Evolutionary conservation across 2,888 invertebrate genomes (phyloP).

Genomic region (Troides aeacus): DNA sequence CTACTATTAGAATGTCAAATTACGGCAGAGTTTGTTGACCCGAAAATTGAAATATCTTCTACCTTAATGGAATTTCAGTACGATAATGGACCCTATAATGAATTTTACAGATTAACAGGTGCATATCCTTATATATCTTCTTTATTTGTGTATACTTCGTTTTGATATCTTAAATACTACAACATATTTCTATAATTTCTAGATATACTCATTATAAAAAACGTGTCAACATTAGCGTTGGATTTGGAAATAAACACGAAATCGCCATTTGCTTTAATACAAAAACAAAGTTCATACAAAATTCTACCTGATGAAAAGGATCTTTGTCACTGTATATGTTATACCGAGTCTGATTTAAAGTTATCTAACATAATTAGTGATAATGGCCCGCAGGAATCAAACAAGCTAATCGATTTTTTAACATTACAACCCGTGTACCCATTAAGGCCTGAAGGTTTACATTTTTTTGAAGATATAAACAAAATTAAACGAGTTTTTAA

Average conservation of each 20-base stretch:
- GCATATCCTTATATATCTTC: slow-evolving; percentile 15
- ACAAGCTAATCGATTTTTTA: slow-evolving; percentile 59
- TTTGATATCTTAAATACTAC: background rate
- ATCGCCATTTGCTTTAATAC: slow-evolving; percentile 74
- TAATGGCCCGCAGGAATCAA: slow-evolving; percentile 49
- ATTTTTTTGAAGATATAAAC: slow-evolving; percentile 70
- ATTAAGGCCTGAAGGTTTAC: slow-evolving; percentile 50
- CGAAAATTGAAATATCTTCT: slow-evolving; percentile 76
- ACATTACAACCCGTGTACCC: slow-evolving; percentile 62
- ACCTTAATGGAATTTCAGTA: slow-evolving; percentile 70
- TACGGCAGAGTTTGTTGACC: slow-evolving; percentile 79
- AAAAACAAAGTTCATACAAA: slow-evolving; percentile 62
- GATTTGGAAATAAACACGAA: slow-evolving; percentile 68
- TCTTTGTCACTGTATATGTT: slow-evolving; percentile 64
- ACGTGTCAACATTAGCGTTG: slow-evolving; percentile 75
- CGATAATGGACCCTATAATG: slow-evolving; percentile 69
- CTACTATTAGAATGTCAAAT: slow-evolving; percentile 73
- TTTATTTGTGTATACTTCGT: background rate
- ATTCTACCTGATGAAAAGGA: slow-evolving; percentile 54
- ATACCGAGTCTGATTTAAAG: slow-evolving; percentile 61
- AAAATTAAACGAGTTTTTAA: slow-evolving; percentile 71
- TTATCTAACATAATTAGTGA: slow-evolving; percentile 50
- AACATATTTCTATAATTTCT: slow-evolving; percentile 36
- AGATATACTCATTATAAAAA: slow-evolving; percentile 79
- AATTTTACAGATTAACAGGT: slow-evolving; percentile 72